Evolutionary conservation across 2,797 vertebrate species (phyloP), one percentile per base, ranked within the genome.

Genomic region (Lithobates sylvaticus): DNA sequence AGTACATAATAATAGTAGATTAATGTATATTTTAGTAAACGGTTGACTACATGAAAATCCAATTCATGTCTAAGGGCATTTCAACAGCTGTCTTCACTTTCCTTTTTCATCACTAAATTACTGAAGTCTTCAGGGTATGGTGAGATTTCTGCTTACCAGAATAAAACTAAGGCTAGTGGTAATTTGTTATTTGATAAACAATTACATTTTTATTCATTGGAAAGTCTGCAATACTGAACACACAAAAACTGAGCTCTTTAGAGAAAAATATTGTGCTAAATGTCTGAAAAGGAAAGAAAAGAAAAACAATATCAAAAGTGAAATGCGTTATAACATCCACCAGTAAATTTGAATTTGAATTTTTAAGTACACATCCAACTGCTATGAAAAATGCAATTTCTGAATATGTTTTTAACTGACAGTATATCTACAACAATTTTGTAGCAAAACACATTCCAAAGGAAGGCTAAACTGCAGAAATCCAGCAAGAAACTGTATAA

Each of bases 131-230:
- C 42, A 64, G 36, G 76, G 76, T 78, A 64, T 16, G 23, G n/a
- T 78, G 13, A 78, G 61, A 67, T 78, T 78, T 78, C 65, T 36
- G 26, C 42, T 78, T 42, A 29, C 36, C 23, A 21, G 65, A 77
- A 61, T 39, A 36, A 76, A n/a, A 12, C 29, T n/a, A n/a, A 21
- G 10, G 15, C 7, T 18, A 9, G 23, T 27, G 61, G 39, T 67
- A 5, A 78, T 78, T 65, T 78, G 58, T 36, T 65, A 64, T 36
- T 78, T 78, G 34, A 78, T 78, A 78, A 78, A 78, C 76, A 78
- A 26, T 67, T 77, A 16, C 32, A 54, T 39, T 26, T 78, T 67
- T 67, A 78, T 36, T 61, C 76, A 64, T 26, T 61, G 26, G 18
- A 47, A 34, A 32, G 21, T 76, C 75, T 65, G 61, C n/a, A 26